Evolutionary conservation across 1,140 invertebrate genomes (phyloP), one percentile per base, ranked within the genome.

Genomic region (Eciton burchellii): DNA sequence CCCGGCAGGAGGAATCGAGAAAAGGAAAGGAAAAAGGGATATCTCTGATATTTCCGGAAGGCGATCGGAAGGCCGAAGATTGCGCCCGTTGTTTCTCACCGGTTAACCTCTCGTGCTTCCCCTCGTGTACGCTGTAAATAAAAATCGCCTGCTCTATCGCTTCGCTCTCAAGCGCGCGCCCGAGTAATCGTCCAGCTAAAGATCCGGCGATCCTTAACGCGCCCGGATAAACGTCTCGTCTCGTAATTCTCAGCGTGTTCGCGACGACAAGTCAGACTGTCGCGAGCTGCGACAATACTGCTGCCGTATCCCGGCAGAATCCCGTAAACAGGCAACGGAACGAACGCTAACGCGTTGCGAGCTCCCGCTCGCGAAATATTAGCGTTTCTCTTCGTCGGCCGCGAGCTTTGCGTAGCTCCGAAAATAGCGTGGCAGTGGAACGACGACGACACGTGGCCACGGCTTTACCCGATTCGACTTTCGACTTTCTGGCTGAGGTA

Each of bases 361-460:
- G 6, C 35, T 35, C 35, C 2, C 83, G 26, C 73, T 68, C 54
- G 82, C 85, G 87, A 86, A 91, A 90, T 91, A 91, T 90, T 89
- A 84, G 86, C 86, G 56, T 77, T 35, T 82, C 52, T 83, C 84
- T 79, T n/a, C n/a, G 86, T 82, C 43, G 52, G 77, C 8, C 59
- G 41, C 62, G 85, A 85, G 84, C 86, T 92, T 88, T 85, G 86
- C 89, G 88, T 83, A n/a, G n/a, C 49, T 63, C 52, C 63, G 88
- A 82, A 83, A 89, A 90, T 83, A 73, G 66, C 83, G 70, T 35
- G 24, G 24, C 47, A 35, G 21, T 19, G 14, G 29, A 9, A 65
- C 72, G 82, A 79, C 54, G 82, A 79, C 54, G 45, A 63, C 54
- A 2, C 66, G 71, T 86, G 84, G 82, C 84, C 82, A 86, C 71